Evolutionary conservation across 2,888 invertebrate species (phyloP).

Genomic region (Mythimna albipuncta): DNA sequence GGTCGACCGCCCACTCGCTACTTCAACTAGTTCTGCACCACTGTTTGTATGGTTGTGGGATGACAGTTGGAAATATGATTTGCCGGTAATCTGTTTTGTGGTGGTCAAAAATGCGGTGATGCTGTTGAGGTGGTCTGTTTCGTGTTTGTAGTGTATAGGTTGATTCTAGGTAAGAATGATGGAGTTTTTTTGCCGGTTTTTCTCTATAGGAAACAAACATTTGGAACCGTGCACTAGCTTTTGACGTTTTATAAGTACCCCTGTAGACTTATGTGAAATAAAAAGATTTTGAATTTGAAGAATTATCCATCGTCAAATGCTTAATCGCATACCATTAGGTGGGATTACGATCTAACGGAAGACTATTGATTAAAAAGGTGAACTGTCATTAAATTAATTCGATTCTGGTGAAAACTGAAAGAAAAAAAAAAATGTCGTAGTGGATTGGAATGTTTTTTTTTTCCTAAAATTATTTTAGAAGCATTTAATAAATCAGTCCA

Average conservation of each 20-base stretch:
- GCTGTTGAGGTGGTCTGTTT: background rate
- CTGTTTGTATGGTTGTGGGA: conserved; percentile 57
- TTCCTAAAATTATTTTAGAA: too few relatives aligned
- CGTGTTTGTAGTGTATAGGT: background rate
- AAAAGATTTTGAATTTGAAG: background rate
- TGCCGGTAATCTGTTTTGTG: conserved; percentile 25
- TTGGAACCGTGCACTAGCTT: too few relatives aligned
- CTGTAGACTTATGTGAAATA: too few relatives aligned
- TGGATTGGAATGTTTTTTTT: background rate
- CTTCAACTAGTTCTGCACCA: conserved; percentile 65
- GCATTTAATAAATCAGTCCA: too few relatives aligned
- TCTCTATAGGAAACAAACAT: too few relatives aligned
- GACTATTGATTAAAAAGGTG: too few relatives aligned
- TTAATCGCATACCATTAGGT: background rate
- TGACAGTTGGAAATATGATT: conserved; percentile 52
- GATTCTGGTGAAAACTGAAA: background rate
- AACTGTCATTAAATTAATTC: too few relatives aligned
- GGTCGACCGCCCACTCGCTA: conserved; percentile 70
- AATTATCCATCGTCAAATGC: background rate
- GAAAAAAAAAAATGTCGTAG: background rate
- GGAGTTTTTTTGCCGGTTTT: too few relatives aligned
- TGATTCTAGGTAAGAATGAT: background rate
- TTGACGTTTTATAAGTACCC: too few relatives aligned
- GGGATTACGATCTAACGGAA: background rate
- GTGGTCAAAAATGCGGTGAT: background rate